phyloP scores from a whole-genome alignment of 2,888 invertebrate genomes.

The Sesia apiformis region DNA sequence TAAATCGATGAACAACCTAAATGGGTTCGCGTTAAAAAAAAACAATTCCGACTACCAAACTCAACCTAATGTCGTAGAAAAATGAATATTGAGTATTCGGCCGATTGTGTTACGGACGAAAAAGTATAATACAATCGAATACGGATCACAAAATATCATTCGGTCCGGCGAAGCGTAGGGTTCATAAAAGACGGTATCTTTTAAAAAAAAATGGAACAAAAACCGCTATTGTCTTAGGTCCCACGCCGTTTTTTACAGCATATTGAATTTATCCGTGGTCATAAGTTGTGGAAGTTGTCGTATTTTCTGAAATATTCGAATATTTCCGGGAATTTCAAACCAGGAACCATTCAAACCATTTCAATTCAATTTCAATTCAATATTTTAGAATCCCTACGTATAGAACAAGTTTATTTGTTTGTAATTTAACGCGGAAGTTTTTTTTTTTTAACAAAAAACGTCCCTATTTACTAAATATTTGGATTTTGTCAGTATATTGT shows the following conservation, averaged over 20 bases:
- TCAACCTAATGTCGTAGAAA: slow-evolving; percentile 13
- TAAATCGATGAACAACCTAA: no score
- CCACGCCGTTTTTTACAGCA: neutral
- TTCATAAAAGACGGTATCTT: slow-evolving; percentile 13
- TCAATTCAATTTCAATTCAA: no score
- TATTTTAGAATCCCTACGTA: no score
- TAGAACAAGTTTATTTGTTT: no score
- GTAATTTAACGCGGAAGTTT: no score
- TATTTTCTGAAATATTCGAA: neutral
- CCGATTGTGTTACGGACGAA: slow-evolving; percentile 13
- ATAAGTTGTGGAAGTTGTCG: neutral
- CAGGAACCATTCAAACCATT: no score
- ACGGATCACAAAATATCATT: slow-evolving; percentile 17
- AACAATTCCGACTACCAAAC: slow-evolving; percentile 7
- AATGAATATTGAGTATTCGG: slow-evolving; percentile 20
- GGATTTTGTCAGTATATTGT: no score
- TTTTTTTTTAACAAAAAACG: no score
- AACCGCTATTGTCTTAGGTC: neutral
- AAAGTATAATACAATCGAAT: slow-evolving; percentile 24
- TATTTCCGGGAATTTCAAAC: neutral
- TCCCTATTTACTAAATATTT: no score
- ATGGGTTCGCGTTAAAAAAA: neutral
- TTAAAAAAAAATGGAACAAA: slow-evolving; percentile 15
- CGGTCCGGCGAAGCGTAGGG: slow-evolving; percentile 9
- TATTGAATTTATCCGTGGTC: neutral